Percentiles rank a stretch among this genome's conserved stretches.
Evolutionary conservation across 1,140 invertebrate genomes (phyloP).

Genomic region (Acyrthosiphon pisum): DNA sequence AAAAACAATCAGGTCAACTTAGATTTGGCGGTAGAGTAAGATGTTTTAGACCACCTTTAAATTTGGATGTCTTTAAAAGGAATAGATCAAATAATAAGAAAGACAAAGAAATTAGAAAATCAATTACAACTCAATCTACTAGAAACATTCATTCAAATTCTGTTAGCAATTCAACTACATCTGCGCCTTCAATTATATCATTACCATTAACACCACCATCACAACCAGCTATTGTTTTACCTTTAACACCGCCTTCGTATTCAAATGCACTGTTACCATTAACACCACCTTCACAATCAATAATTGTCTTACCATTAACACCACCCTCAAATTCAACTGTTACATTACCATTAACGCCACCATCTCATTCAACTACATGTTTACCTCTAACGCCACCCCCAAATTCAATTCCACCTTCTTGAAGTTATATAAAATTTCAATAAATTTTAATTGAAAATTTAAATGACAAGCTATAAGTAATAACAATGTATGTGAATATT

Average conservation of each 20-base stretch:
- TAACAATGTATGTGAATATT: not conserved
- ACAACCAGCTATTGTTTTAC: not conserved
- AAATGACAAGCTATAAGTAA: not conserved
- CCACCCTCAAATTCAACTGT: not conserved
- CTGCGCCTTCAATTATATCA: not conserved
- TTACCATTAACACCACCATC: constrained; percentile 38
- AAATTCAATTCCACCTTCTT: not conserved
- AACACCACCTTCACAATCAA: constrained; percentile 10
- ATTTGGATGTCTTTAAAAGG: constrained; percentile 59
- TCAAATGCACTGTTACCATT: not conserved
- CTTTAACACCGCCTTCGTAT: constrained; percentile 5
- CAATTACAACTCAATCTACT: too few species aligned
- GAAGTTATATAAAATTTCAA: not conserved
- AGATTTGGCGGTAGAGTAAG: constrained; percentile 82
- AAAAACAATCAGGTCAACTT: constrained; percentile 86
- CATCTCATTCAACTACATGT: not conserved
- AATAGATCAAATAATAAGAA: not conserved
- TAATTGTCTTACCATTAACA: constrained; percentile 26
- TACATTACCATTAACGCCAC: constrained; percentile 21
- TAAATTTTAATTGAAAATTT: not conserved
- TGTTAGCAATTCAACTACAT: not conserved
- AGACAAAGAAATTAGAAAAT: not conserved
- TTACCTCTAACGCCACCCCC: constrained; percentile 35
- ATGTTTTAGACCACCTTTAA: constrained; percentile 73
- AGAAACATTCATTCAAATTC: not conserved